These are phyloP conservation scores for Ptychobarbus kaznakovi DNA, from an alignment of 2,797 vertebrate genomes.

Conservation along the genomic window DNA sequence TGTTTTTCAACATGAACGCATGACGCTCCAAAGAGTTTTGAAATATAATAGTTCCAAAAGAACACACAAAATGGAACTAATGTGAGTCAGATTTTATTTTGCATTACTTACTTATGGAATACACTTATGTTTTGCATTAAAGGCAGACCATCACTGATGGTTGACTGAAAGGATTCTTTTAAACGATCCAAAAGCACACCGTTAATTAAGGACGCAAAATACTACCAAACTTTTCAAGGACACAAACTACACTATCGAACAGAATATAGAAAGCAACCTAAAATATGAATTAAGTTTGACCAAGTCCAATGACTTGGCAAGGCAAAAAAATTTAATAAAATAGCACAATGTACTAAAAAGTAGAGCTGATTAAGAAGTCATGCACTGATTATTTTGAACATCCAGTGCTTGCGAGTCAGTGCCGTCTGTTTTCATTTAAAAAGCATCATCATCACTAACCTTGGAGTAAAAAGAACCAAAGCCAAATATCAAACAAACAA, in stretches of 20 bases:
- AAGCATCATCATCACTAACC: constrained; percentile 10
- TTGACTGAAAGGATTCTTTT: constrained; percentile 4
- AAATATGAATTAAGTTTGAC: constrained; percentile 17
- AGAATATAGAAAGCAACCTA: constrained; percentile 11
- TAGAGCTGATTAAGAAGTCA: constrained; percentile 3
- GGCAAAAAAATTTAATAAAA: not conserved
- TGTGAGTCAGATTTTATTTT: constrained; percentile 23
- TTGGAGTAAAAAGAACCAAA: constrained; percentile 18
- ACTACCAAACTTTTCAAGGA: constrained; percentile 10
- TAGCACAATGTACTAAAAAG: not conserved
- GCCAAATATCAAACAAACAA: constrained; percentile 32
- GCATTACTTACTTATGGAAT: not conserved
- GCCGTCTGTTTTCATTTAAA: constrained; percentile 37
- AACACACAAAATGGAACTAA: constrained; percentile 35
- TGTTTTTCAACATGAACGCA: constrained; percentile 16
- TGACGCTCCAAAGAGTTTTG: constrained; percentile 14
- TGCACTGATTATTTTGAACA: constrained; percentile 30
- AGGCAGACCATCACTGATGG: not conserved
- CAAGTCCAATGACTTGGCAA: not conserved
- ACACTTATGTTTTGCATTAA: constrained; percentile 23
- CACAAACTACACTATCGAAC: constrained; percentile 32
- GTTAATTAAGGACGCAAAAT: not conserved
- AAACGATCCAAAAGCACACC: constrained; percentile 6
- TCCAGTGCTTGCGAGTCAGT: not conserved
- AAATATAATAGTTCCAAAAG: constrained; percentile 41